Conservation (phyloP, 1,140 invertebrate genomes). For the Drosophila santomea region DNA sequence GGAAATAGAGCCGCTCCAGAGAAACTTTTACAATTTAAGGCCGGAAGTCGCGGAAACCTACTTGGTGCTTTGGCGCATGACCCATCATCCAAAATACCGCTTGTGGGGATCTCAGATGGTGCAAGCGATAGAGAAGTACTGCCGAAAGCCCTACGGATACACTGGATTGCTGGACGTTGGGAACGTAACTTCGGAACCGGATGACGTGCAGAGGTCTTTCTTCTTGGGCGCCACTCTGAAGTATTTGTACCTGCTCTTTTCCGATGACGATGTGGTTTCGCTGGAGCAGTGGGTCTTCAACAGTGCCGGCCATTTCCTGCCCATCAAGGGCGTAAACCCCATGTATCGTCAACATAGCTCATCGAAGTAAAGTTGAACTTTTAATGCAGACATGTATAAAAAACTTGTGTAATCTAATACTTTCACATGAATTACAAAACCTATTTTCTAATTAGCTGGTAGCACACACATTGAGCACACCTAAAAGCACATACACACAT, state of each 20-base stretch:
- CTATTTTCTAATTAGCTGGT: slow-evolving; percentile 26
- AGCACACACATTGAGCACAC: slow-evolving; percentile 40
- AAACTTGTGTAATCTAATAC: slow-evolving; percentile 21
- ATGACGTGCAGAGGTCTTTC: slow-evolving; percentile 99
- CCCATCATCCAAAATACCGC: slow-evolving; percentile 96
- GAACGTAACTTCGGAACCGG: slow-evolving; percentile 91
- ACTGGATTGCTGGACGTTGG: slow-evolving; percentile 97
- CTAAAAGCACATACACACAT: slow-evolving; percentile 37
- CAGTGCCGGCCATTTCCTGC: slow-evolving; percentile 98
- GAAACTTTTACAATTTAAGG: slow-evolving; percentile 97
- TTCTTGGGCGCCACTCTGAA: slow-evolving; percentile 99
- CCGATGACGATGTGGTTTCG: slow-evolving; percentile 94
- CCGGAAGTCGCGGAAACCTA: slow-evolving; percentile 99
- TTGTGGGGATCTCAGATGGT: slow-evolving; percentile 99
- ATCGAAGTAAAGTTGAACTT: slow-evolving; percentile 6
- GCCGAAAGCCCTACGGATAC: slow-evolving; percentile 94
- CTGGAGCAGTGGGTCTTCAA: slow-evolving; percentile 99
- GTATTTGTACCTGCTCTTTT: slow-evolving; percentile 92
- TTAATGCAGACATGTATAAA: slow-evolving; percentile 46
- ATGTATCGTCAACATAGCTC: slow-evolving; percentile 14
- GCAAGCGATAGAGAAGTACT: slow-evolving; percentile 96
- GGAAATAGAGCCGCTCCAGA: slow-evolving; percentile 88
- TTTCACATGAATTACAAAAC: slow-evolving; percentile 26
- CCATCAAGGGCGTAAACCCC: slow-evolving; percentile 90
- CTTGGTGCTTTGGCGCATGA: slow-evolving; percentile 97